Percentiles rank a stretch among this genome's conserved stretches.
phyloP scores from a whole-genome alignment of 2,113 vertebrate species.

The Peromyscus polionotus region DNA sequence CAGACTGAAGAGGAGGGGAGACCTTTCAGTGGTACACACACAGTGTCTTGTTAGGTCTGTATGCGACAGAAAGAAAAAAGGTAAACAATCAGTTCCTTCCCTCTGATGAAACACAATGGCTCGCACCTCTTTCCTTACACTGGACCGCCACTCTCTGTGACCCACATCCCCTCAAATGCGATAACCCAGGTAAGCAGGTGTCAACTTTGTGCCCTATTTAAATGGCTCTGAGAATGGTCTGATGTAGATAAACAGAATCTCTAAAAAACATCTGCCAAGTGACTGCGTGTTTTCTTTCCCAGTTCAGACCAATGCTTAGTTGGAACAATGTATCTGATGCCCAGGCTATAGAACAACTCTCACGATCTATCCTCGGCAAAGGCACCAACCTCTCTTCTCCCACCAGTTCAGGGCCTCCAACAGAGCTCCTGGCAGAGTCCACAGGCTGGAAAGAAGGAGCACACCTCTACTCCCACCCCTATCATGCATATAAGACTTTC shows the following conservation, averaged over 20 bases:
- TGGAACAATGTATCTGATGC: neutral
- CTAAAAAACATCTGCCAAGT: neutral
- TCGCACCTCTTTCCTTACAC: neutral
- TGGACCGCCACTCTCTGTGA: neutral
- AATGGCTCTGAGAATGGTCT: neutral
- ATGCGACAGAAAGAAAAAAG: neutral
- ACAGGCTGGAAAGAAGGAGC: neutral
- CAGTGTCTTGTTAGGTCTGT: neutral
- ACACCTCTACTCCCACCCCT: neutral
- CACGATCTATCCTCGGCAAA: slow-evolving; percentile 16
- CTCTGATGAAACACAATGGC: neutral
- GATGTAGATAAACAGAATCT: neutral
- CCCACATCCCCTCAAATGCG: neutral
- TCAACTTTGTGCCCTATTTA: neutral
- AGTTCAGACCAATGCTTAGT: neutral
- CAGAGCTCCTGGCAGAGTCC: neutral
- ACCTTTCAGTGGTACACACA: neutral
- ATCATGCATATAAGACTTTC: neutral
- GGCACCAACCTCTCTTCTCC: neutral
- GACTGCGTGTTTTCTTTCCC: slow-evolving; percentile 4
- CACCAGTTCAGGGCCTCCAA: neutral
- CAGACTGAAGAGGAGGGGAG: neutral
- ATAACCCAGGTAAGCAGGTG: neutral
- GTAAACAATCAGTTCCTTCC: neutral
- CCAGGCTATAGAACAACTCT: neutral